phyloP scores from a whole-genome alignment of 2,113 vertebrate genomes.

The Malurus elegans region DNA sequence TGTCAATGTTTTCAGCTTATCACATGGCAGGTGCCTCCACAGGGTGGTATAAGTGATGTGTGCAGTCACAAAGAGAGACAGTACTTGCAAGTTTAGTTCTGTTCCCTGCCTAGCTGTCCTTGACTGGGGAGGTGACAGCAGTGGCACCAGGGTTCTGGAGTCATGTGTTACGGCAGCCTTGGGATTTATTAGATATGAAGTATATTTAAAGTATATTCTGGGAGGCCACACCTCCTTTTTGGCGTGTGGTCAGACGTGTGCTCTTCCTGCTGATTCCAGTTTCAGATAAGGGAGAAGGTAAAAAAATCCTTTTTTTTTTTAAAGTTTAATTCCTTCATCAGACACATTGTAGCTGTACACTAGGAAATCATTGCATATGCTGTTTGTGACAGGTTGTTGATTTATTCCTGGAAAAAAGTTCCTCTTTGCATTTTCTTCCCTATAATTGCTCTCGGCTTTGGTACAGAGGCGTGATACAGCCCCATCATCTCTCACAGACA shows the following conservation, averaged over 20 bases:
- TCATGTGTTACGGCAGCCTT: not conserved
- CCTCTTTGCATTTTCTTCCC: slow-evolving; percentile 1
- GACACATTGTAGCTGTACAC: not conserved
- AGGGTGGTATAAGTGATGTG: fast-evolving
- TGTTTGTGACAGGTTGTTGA: not conserved
- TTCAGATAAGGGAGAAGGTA: not conserved
- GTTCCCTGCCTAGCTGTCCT: not conserved
- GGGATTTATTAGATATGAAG: not conserved
- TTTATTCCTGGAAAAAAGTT: slow-evolving; percentile 2
- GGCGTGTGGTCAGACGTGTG: not conserved
- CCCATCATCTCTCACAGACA: not conserved
- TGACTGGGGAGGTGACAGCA: not conserved
- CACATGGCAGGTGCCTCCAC: not conserved
- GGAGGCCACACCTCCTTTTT: not conserved
- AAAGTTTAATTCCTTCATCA: not conserved
- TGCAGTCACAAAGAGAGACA: not conserved
- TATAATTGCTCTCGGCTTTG: not conserved
- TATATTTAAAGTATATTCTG: not conserved
- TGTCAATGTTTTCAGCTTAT: not conserved
- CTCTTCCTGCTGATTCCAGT: not conserved
- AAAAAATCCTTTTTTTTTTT: not conserved
- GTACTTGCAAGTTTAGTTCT: not conserved
- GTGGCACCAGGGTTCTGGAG: not conserved
- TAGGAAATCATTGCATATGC: not conserved
- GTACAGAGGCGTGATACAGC: not conserved